Conservation (phyloP, 2,888 invertebrate species). For the Noctua comes region DNA sequence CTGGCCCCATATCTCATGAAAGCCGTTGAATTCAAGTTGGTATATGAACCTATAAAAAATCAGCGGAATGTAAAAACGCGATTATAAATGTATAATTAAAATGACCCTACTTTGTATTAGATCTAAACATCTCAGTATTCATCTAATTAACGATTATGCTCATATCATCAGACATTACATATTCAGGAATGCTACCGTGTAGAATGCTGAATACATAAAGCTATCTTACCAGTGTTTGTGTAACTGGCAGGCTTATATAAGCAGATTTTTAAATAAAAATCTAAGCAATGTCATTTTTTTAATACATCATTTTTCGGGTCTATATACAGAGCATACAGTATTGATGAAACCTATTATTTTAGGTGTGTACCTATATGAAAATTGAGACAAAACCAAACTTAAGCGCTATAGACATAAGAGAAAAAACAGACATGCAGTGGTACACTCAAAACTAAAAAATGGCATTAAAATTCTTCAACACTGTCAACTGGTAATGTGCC, state of each 20-base stretch:
- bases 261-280: not conserved
- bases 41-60: not conserved
- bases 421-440: too few relatives aligned
- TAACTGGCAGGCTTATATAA: not conserved
- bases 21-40: not conserved
- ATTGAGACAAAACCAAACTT: not conserved
- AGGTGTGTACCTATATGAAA: too few relatives aligned
- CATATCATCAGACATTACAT: slow-evolving; percentile 21
- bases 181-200: slow-evolving; percentile 41
- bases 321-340: not conserved
- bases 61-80: not conserved
- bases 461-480: too few relatives aligned
- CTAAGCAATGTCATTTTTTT: not conserved
- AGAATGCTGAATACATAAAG: slow-evolving; percentile 23
- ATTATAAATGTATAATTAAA: not conserved
- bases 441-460: too few relatives aligned
- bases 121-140: slow-evolving; percentile 7
- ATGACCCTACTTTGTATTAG: not conserved
- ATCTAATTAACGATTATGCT: slow-evolving; percentile 26
- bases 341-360: not conserved
- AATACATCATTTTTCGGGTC: too few relatives aligned
- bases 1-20: not conserved
- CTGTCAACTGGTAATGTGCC: not conserved
- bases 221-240: slow-evolving; percentile 6
- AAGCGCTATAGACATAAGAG: not conserved